A percentile compares a stretch with the other conserved stretches of the same genome.
phyloP scores from a whole-genome alignment of 2,113 vertebrate genomes.

The Actinemys pallida region DNA sequence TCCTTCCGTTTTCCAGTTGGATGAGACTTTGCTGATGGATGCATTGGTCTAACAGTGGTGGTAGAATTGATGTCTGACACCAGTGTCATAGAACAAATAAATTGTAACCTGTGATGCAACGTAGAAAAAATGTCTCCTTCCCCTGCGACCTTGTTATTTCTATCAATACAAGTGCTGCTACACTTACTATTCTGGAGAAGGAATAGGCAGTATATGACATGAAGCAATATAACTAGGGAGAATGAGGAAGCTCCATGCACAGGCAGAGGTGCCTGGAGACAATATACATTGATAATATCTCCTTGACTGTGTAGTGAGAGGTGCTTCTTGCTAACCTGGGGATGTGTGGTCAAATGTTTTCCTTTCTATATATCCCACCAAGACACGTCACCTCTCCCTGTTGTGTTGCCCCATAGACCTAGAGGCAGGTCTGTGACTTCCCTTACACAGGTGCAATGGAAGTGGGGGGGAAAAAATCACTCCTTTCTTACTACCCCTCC shows the following conservation, averaged over 20 bases:
- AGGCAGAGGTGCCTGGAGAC: neutral
- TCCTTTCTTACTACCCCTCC: neutral
- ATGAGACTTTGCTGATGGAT: neutral
- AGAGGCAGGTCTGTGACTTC: neutral
- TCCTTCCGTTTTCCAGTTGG: neutral
- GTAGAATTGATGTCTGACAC: neutral
- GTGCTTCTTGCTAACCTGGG: neutral
- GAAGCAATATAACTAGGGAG: neutral
- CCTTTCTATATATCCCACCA: neutral
- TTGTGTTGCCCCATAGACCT: neutral
- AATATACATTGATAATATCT: fast-evolving
- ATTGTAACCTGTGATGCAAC: neutral
- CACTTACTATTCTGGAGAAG: neutral
- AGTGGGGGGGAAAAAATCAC: neutral
- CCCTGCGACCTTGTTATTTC: neutral
- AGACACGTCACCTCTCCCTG: neutral
- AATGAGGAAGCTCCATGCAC: neutral
- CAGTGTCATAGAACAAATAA: neutral
- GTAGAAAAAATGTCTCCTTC: neutral
- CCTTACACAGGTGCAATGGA: fast-evolving
- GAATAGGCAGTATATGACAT: neutral
- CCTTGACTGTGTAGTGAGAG: neutral
- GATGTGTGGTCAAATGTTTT: neutral
- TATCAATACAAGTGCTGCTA: neutral
- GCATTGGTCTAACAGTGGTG: neutral